These are phyloP conservation scores for Centropus bengalensis DNA, from an alignment of 2,113 vertebrate genomes.

Conservation along the genomic window DNA sequence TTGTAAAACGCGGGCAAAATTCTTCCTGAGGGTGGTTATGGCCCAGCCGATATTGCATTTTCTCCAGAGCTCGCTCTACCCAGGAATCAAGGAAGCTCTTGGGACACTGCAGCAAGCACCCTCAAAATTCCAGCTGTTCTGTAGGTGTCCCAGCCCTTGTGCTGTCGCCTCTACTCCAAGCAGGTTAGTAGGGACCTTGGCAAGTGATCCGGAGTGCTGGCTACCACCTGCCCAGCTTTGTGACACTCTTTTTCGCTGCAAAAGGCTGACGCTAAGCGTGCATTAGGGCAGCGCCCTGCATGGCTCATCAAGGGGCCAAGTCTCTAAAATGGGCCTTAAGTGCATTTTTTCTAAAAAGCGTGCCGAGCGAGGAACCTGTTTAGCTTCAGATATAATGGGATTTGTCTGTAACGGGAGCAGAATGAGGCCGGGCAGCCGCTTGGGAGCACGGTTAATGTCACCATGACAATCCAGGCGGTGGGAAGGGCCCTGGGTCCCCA, in stretches of 20 bases:
- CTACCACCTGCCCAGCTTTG: background rate
- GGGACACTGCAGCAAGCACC: background rate
- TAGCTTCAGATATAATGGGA: background rate
- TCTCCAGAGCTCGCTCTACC: background rate
- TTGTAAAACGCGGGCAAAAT: background rate
- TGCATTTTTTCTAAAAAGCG: background rate
- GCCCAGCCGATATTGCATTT: background rate
- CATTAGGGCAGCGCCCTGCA: background rate
- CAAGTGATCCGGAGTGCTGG: background rate
- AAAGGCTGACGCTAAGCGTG: background rate
- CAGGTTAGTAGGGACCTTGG: fast-evolving
- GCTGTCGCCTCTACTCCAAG: background rate
- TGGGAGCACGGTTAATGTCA: background rate
- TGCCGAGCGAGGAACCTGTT: background rate
- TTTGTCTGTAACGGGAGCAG: background rate
- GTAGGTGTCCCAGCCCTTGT: background rate
- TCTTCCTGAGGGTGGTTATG: background rate
- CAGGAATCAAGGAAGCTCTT: background rate
- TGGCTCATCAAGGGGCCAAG: background rate
- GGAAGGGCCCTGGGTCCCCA: background rate
- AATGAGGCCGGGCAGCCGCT: background rate
- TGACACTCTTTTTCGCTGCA: too few relatives aligned
- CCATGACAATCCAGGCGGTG: background rate
- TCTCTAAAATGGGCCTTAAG: background rate
- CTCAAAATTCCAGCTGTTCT: background rate